These are phyloP conservation scores for Akabosia matsudoensis DNA, from an alignment of 1,140 invertebrate species.

Conservation along the genomic window DNA sequence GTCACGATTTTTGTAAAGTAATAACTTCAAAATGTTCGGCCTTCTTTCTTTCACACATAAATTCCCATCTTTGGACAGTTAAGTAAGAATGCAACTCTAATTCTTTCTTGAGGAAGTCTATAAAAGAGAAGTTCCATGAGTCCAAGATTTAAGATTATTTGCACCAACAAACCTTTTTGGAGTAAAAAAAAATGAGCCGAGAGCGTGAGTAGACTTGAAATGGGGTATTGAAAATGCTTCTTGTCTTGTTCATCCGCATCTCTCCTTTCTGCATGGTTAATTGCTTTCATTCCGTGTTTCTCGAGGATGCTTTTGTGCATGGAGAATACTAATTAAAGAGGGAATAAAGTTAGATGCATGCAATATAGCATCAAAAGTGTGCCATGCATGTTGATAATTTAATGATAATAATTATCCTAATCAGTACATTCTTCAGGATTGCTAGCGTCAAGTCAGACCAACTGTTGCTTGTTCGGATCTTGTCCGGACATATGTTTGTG, in stretches of 20 bases:
- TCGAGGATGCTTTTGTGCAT: no score
- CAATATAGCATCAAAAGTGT: neutral
- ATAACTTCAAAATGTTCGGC: no score
- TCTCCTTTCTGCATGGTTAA: neutral
- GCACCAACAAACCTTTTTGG: neutral
- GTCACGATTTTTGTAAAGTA: no score
- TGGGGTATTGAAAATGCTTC: neutral
- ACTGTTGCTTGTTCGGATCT: neutral
- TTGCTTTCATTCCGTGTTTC: constrained; percentile 2
- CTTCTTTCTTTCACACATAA: neutral
- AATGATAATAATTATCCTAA: constrained; percentile 12
- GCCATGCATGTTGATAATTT: constrained; percentile 15
- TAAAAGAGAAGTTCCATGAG: constrained; percentile 4
- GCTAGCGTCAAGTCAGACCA: neutral
- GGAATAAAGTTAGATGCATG: neutral
- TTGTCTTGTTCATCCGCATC: neutral
- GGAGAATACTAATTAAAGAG: neutral
- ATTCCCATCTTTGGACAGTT: neutral
- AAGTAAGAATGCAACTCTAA: no score
- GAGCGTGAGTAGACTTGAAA: neutral
- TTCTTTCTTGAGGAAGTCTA: neutral
- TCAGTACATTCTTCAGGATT: neutral
- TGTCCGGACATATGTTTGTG: no score
- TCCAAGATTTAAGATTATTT: no score
- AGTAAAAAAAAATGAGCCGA: neutral